phyloP scores from a whole-genome alignment of 2,888 invertebrate species.

The Nephrotoma guestfalica region DNA sequence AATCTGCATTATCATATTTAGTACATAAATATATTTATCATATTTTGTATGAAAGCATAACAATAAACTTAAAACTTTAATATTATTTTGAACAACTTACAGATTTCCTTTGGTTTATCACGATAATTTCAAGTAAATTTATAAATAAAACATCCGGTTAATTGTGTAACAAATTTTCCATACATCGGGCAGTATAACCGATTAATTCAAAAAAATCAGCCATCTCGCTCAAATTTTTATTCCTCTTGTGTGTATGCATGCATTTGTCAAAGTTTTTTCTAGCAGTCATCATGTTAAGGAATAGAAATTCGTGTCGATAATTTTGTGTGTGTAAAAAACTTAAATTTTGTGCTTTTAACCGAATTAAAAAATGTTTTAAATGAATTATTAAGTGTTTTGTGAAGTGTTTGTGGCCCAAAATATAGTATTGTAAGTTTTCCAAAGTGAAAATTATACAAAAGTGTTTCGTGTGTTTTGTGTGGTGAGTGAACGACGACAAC shows the following conservation, averaged over 20 bases:
- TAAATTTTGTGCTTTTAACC: not conserved
- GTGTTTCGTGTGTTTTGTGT: not conserved
- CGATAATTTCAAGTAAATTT: no score
- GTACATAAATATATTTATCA: no score
- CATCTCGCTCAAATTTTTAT: not conserved
- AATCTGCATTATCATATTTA: no score
- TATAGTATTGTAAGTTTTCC: not conserved
- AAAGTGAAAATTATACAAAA: not conserved
- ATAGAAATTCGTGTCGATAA: not conserved
- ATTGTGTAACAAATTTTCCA: not conserved
- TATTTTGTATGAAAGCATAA: no score
- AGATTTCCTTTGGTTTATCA: no score
- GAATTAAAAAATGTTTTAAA: not conserved
- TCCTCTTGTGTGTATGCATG: not conserved
- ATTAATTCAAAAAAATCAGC: not conserved
- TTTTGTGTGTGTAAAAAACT: not conserved
- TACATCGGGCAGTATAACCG: not conserved
- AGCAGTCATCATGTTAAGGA: not conserved
- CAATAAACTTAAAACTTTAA: no score
- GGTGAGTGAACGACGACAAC: not conserved
- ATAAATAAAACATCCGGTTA: not conserved
- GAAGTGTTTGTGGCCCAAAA: not conserved
- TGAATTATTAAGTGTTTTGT: not conserved
- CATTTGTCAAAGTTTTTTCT: constrained; percentile 2
- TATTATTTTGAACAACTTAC: no score